Evolutionary conservation across 2,797 vertebrate species (phyloP), one percentile per base, ranked within the genome.

Genomic region (Siniperca obscura): DNA sequence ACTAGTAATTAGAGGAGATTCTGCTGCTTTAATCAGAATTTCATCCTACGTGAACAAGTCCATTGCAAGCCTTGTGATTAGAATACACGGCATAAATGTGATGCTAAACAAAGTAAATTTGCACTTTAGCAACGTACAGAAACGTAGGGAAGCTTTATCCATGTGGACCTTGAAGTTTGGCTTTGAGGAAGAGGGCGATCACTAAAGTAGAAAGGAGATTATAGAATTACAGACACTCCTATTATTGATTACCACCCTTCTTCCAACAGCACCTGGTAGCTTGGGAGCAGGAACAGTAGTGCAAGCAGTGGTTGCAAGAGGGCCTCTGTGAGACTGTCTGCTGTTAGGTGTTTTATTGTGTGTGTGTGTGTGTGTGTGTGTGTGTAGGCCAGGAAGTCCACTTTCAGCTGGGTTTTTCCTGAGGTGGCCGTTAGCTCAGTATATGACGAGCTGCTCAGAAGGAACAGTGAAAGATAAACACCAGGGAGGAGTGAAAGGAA

Each of bases 401-500:
- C 82, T 91, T 88, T 72, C 65, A 86, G 81, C 74, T 62, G 55
- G 87, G 78, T 61, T 81, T 86, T 93, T 93, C 94, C 93, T 93
- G 93, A 93, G 92, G 87, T 89, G 90, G 85, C 83, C 60, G 80
- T 87, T 82, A 71, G 76, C 86, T 90, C 75, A 65, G 57, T 75
- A 42, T 83, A 83, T 71, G 74, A 90, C 42, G 67, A 91, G 83
- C 84, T 86, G 83, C 83, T 86, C 76, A 60, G 44, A 56, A 69
- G 55, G 42, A 76, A 65, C 74, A 25, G 27, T 48, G 57, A 71
- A 74, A 74, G 53, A 65, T 75, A 53, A 86, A 85, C 72, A 67
- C 84, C 69, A 48, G 76, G 69, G 81, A 53, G 36, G 75, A 65
- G 69, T 78, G 69, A 55, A 19, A 60, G 78, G 65, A 72, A 80